Evolutionary conservation across 2,797 vertebrate species (phyloP), one percentile per base, ranked within the genome.

Genomic region (Gadopsis marmoratus): DNA sequence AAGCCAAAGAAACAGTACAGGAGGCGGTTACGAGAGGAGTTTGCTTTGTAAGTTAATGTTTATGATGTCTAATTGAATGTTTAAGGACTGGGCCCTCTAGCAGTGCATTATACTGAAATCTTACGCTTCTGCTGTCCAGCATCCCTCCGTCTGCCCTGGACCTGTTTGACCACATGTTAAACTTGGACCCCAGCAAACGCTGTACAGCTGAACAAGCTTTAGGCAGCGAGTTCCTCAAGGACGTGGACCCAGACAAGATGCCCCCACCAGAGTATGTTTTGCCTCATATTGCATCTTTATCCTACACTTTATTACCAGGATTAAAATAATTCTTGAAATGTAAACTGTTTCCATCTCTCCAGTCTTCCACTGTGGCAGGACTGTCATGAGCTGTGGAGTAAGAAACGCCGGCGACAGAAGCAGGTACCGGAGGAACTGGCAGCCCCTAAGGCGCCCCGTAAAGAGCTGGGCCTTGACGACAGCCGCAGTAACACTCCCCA

Each of bases 1-100:
- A 99, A 99, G 95, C 98, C 98, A 97, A 99, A 99, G 97, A 99
- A 99, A 92, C 98, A 99, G 74, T 99, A 99, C 91, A 95, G 98
- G 51, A 95, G 98, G 73, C 97, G 98, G 71, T 92, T 99, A 90
- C 94, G 98, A 85, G 98, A 99, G 94, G 98, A 99, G 93, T 99
- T 97, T 92, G 96, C 97, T 93, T 99, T 99, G 98, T 99, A 95
- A 97, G 98, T 93, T 29, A 0, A 10, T 7, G 2, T n/a, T 6
- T 2, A 4, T 35, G 12, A 5, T 48, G 12, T 56, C 13, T 41
- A 7, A 5, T 50, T 4, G 1, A 56, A 43, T 53, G 48, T 72
- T 48, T 17, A 26, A 26, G 16, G 21, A 7, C 12, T 33, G 5
- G 2, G 8, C 5, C 19, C 8, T 23, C 14, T 5, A 14, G 17